These are phyloP conservation scores for Daktulosphaira vitifoliae DNA, from an alignment of 1,140 invertebrate genomes.

Conservation along the genomic window DNA sequence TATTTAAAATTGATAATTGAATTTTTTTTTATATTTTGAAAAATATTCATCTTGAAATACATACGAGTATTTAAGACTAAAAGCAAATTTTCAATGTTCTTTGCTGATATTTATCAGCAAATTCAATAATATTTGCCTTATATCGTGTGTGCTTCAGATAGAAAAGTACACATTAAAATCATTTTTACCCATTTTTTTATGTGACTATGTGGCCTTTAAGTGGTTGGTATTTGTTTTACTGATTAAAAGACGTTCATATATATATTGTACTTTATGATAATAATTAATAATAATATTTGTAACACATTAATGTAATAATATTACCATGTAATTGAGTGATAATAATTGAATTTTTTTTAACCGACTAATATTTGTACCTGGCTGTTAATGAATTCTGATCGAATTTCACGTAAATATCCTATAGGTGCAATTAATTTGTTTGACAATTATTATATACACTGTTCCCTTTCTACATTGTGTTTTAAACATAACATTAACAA, in stretches of 20 bases:
- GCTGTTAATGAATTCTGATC: slow-evolving; percentile 26
- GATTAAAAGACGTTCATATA: neutral
- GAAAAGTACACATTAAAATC: slow-evolving; percentile 14
- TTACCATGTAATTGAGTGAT: slow-evolving; percentile 30
- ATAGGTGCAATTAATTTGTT: neutral
- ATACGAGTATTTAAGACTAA: slow-evolving; percentile 24
- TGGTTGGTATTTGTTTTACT: slow-evolving; percentile 26
- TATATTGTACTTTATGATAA: too few species aligned
- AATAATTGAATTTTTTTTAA: slow-evolving; percentile 28
- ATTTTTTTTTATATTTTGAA: too few species aligned
- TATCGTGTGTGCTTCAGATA: slow-evolving; percentile 9
- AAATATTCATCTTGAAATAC: too few species aligned
- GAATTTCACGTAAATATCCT: slow-evolving; percentile 23
- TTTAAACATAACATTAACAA: slow-evolving; percentile 14
- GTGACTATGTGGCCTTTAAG: slow-evolving; percentile 25
- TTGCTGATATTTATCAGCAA: slow-evolving; percentile 3
- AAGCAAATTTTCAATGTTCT: slow-evolving; percentile 22
- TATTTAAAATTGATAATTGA: too few species aligned
- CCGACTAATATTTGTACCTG: slow-evolving; percentile 30
- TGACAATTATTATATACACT: neutral
- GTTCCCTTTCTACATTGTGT: slow-evolving; percentile 19
- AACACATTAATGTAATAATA: slow-evolving; percentile 19
- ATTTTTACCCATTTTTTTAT: slow-evolving; percentile 27
- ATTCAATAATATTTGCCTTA: slow-evolving; percentile 1
- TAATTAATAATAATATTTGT: neutral